Evolutionary conservation across 92 coral and sea anemone genomes (phyloP), one percentile per base, ranked within the genome.

Genomic region (Palythoa grandiflora): DNA sequence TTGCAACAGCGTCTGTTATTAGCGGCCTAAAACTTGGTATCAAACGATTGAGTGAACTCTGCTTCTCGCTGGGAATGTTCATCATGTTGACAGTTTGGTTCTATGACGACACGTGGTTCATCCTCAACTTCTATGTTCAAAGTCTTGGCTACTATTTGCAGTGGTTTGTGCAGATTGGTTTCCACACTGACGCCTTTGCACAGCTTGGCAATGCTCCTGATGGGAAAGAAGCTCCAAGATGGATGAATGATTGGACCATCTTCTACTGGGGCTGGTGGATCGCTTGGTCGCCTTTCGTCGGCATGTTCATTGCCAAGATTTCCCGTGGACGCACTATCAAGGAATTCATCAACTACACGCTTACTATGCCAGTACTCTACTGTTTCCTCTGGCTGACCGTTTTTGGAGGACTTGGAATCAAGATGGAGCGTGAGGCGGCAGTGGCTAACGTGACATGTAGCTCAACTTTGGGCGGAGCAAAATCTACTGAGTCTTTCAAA

Each of bases 21-120:
- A 91, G 94, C 47, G 98, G 98, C 2, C 38, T 95, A 38, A 95
- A 95, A 52, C 76, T 93, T 50, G 98, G 98, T 48, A 85, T 95
- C 16, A 91, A 96, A 21, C 98, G 95, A 2, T 92, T 95, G 15
- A 94, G 96, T 70, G 96, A 93, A 52, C 63, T 94, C 21, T 92
- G 97, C 54, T 92, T 94, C 81, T 15, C 77, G 17, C 80, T 94
- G 80, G 94, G 97, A 6, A 92, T 94, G 97, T 78, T 84, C 51
- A 36, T 94, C 1, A 83, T 86, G 91, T 71, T 94, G 87, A 78
- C 90, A 6, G 96, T 92, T 3, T 84, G 91, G 76, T 87, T 91
- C 52, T 75, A 19, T 50, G 96, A 92, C 19, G 91, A 92, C 77
- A 89, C 94, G 11, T 94, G 94, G 96, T 90, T 75, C 83, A 73